Percentiles rank a stretch among this genome's conserved stretches.
These are phyloP conservation scores for Sclerodermus sp. DNA, from an alignment of 2,888 invertebrate species.

Conservation along the genomic window DNA sequence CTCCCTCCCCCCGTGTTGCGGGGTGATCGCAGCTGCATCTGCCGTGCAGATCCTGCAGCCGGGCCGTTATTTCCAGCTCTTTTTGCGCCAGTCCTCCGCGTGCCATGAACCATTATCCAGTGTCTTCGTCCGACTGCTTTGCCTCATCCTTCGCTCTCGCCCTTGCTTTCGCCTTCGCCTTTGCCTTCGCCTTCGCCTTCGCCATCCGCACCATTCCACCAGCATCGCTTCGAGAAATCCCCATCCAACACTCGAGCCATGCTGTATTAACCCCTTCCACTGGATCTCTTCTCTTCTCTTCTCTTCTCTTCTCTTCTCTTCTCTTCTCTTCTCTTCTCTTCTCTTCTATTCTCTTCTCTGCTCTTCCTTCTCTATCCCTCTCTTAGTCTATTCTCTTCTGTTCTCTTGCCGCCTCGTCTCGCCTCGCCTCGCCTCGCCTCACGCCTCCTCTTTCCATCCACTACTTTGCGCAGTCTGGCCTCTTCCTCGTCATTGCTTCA, in stretches of 20 bases:
- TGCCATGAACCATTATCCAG: not conserved
- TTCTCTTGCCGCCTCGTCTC: not conserved
- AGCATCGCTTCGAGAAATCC: not conserved
- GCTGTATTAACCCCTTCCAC: not conserved
- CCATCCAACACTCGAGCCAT: not conserved
- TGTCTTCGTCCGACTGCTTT: not conserved
- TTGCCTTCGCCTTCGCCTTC: not conserved
- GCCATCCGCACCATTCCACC: not conserved
- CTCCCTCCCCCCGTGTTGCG: slow-evolving; percentile 8
- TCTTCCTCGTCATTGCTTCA: too few species aligned
- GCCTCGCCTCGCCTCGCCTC: too few species aligned
- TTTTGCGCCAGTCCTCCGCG: slow-evolving; percentile 8
- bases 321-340: too few species aligned
- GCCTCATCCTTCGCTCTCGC: not conserved
- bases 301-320: too few species aligned
- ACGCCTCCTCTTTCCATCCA: not conserved
- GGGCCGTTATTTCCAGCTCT: slow-evolving; percentile 19
- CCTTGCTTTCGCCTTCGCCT: not conserved
- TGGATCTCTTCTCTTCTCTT: too few species aligned
- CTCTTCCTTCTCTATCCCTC: not conserved
- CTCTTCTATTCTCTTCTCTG: too few species aligned
- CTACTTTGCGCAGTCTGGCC: too few species aligned
- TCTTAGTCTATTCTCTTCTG: not conserved
- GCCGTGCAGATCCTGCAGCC: slow-evolving; percentile 14
- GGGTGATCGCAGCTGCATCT: slow-evolving; percentile 18